Percentiles rank a stretch among this genome's conserved stretches.
Evolutionary conservation across 2,113 vertebrate genomes (phyloP).

Genomic region (Cebus imitator): DNA sequence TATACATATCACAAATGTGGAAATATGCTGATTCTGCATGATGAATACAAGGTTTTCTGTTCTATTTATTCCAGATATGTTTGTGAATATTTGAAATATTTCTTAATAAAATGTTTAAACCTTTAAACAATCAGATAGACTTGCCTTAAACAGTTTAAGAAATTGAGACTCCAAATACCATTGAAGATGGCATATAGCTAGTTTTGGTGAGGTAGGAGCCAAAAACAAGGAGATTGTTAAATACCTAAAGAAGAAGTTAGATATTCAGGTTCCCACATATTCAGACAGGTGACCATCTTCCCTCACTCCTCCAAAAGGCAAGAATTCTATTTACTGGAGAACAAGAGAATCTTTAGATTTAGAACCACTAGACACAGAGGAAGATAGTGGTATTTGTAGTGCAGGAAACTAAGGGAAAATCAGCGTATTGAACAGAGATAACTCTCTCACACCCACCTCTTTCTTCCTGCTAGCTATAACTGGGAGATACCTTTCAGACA

Average conservation of each 20-base stretch:
- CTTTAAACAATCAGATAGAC: not conserved
- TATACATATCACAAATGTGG: not conserved
- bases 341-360: not conserved
- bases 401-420: not conserved
- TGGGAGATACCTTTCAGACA: not conserved
- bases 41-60: not conserved
- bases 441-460: not conserved
- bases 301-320: not conserved
- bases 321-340: not conserved
- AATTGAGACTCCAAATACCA: not conserved
- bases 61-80: not conserved
- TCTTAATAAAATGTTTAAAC: constrained; percentile 33
- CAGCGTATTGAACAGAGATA: not conserved
- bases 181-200: not conserved
- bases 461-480: not conserved
- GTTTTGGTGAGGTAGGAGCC: not conserved
- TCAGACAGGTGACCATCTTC: not conserved
- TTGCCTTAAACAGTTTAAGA: constrained; percentile 11
- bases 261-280: not conserved
- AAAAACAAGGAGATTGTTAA: not conserved
- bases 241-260: not conserved
- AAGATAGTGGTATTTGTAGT: not conserved
- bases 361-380: not conserved
- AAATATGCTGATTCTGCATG: not conserved
- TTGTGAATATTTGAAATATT: constrained; percentile 30